Evolutionary conservation across 2,797 vertebrate species (phyloP).

Genomic region (Anas capensis): DNA sequence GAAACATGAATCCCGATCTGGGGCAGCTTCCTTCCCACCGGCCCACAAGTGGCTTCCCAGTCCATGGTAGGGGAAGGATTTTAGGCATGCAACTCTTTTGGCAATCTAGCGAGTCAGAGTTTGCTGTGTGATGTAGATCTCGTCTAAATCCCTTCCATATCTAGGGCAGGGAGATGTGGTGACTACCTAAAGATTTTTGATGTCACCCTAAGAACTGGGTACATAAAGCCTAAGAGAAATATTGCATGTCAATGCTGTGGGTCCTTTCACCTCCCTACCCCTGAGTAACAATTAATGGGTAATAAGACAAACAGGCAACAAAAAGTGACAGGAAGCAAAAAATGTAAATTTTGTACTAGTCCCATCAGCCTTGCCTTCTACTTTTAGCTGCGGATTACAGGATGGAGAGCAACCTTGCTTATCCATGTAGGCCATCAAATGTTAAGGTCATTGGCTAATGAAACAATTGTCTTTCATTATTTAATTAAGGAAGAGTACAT

Average conservation of each 20-base stretch:
- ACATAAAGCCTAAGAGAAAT: neutral
- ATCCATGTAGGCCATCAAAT: neutral
- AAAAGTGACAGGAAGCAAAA: neutral
- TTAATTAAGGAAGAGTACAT: neutral
- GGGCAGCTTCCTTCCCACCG: neutral
- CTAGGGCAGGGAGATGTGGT: neutral
- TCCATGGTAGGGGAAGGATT: neutral
- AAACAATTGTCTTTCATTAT: constrained; percentile 5
- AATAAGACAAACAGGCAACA: neutral
- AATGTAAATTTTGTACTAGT: neutral
- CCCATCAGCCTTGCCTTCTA: neutral
- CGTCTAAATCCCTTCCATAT: neutral
- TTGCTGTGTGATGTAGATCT: neutral
- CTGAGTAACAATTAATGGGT: neutral
- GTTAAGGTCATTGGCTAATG: neutral
- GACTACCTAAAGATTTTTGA: neutral
- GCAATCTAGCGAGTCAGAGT: neutral
- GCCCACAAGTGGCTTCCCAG: neutral
- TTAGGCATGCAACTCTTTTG: neutral
- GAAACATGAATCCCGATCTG: constrained; percentile 15
- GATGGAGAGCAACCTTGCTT: neutral
- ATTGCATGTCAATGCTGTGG: neutral
- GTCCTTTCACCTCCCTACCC: neutral
- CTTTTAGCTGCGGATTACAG: neutral
- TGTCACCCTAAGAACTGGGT: neutral